These are phyloP conservation scores for Microtus ochrogaster DNA, from an alignment of 2,113 vertebrate species.

Conservation along the genomic window DNA sequence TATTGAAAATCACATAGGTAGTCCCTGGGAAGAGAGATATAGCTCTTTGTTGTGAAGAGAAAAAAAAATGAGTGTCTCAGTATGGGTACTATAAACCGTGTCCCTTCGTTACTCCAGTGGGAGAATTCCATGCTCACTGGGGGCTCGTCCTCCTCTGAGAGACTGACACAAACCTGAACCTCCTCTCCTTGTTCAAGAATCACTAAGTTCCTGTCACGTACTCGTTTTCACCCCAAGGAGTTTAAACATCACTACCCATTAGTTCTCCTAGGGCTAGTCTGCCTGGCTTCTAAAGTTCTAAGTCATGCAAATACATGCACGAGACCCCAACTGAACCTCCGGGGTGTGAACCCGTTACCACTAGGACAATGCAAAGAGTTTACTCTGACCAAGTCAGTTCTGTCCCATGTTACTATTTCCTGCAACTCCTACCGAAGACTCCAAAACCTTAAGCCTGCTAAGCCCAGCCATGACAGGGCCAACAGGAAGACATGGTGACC, in stretches of 20 bases:
- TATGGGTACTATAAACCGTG: not conserved
- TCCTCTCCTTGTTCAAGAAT: conserved; percentile 24
- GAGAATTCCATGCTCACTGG: not conserved
- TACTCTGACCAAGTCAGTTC: not conserved
- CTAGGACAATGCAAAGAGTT: not conserved
- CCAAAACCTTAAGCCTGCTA: no score
- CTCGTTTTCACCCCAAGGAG: not conserved
- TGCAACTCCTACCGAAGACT: no score
- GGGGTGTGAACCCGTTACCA: not conserved
- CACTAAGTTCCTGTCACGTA: not conserved
- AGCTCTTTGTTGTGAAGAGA: not conserved
- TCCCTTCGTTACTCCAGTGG: not conserved
- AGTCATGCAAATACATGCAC: not conserved
- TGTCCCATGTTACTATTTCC: not conserved
- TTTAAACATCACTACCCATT: not conserved
- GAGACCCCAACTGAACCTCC: not conserved
- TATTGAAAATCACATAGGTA: not conserved
- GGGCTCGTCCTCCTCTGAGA: not conserved
- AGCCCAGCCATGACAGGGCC: not conserved
- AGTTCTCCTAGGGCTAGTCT: not conserved
- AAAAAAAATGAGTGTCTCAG: not conserved
- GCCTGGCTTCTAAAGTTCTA: not conserved
- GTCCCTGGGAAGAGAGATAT: not conserved
- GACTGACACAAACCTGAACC: not conserved
- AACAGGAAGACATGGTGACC: not conserved